Percentiles rank a stretch among this genome's conserved stretches.
Conservation (phyloP, 2,113 vertebrate genomes). For the Eira barbara region DNA sequence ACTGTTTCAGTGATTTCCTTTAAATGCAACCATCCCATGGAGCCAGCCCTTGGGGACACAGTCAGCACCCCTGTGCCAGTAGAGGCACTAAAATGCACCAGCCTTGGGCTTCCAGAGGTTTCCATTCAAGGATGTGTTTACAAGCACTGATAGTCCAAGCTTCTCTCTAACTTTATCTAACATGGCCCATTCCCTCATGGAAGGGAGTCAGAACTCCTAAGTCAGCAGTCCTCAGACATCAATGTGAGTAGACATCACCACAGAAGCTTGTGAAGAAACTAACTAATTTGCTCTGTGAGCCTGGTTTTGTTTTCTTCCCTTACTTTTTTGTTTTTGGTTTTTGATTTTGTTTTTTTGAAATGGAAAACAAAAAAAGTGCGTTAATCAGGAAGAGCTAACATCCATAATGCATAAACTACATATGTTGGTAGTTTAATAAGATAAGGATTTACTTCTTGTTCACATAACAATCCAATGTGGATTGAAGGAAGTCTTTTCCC, state of each 20-base stretch:
- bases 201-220: background rate
- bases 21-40: background rate
- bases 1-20: background rate
- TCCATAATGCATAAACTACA: background rate
- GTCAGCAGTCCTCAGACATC: background rate
- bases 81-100: background rate
- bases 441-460: background rate
- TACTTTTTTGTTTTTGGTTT: background rate
- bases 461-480: background rate
- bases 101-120: background rate
- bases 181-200: rapidly evolving
- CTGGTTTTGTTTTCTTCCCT: background rate
- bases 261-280: background rate
- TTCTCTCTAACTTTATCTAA: background rate
- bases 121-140: background rate
- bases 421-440: background rate
- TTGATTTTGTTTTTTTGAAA: background rate
- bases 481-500: background rate
- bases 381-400: background rate
- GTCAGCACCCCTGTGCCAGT: background rate
- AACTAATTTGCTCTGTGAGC: rapidly evolving
- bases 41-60: background rate
- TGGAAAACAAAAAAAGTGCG: background rate
- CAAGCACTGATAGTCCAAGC: rapidly evolving
- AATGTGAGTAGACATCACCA: rapidly evolving